Base-by-base conservation (phyloP, 1,140 invertebrate species). In the Choristoneura fumiferana region DNA sequence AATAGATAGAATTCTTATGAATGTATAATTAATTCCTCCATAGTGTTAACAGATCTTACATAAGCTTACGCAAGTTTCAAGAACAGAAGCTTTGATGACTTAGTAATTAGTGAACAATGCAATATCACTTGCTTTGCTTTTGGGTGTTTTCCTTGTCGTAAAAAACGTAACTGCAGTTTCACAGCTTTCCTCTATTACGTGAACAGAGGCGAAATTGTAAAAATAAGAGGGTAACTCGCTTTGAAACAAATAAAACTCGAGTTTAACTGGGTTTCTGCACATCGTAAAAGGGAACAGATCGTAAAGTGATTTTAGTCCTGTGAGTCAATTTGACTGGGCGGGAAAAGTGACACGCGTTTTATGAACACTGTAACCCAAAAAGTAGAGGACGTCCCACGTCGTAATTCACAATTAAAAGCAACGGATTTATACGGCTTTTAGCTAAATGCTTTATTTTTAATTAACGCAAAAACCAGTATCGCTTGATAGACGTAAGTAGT, bases 401-500 rank as follows among this genome's bases (percentile, higher is more conserved):
- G 22, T 29, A 29, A 29, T 15, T 37, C 39, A 58, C 17, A 52
- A 57, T 35, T 55, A 61, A 58, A 45, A 54, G 54, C 15, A 14
- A 45, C 36, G 29, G 38, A 29, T 52, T 9, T 29, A 38, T 65
- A 60, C 63, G 70, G 62, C 57, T 61, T 49, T 43, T 63, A 57
- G 57, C 60, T 60, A 60, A 6, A 29, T 29, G 22, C 60, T 69
- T 73, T 75, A 73, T 73, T 73, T 29, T 29, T 29, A 29, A 29
- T 29, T 29, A 29, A 3, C 22, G 6, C 22, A 29, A 3, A 29
- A 29, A 29, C 2, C 22, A 29, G 2, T 29, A 2, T 29, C 22
- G 6, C 6, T 29, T 3, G 22, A 29, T n/a, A n/a, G n/a, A n/a
- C n/a, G 22, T 29, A 29, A 6, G 6, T 29, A 29, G 2, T 29